phyloP scores from a whole-genome alignment of 2,113 vertebrate genomes.

The Baryphthengus martii region DNA sequence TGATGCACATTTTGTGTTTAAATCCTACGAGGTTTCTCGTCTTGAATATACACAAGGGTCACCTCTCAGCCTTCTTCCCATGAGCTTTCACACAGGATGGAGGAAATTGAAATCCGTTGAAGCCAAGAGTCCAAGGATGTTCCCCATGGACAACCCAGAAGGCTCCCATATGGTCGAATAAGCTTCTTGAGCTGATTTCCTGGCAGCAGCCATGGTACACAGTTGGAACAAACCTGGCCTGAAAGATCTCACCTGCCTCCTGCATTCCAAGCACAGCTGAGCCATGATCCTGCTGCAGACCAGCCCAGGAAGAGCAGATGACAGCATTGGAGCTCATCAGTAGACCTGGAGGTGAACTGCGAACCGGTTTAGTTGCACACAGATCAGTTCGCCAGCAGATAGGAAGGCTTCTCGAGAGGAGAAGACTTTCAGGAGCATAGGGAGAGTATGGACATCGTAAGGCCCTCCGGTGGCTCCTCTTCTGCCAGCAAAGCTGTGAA shows the following conservation, averaged over 20 bases:
- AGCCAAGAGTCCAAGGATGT: not conserved
- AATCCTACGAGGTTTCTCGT: not conserved
- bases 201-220: not conserved
- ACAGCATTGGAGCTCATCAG: rapidly evolving
- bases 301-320: not conserved
- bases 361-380: not conserved
- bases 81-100: not conserved
- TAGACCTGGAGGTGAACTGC: not conserved
- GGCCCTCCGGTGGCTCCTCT: not conserved
- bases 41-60: not conserved
- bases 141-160: not conserved
- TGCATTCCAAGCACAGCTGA: not conserved
- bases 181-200: not conserved
- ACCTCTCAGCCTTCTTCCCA: not conserved
- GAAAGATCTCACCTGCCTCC: not conserved
- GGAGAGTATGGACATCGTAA: rapidly evolving
- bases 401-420: not conserved
- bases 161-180: not conserved
- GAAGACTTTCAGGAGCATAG: not conserved
- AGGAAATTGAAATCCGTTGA: not conserved
- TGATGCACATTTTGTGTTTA: not conserved
- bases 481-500: not conserved
- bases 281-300: not conserved
- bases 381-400: not conserved
- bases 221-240: slow-evolving; percentile 6